Percentiles rank a stretch among this genome's conserved stretches.
These are phyloP conservation scores for Fregata magnificens DNA, from an alignment of 2,113 vertebrate species.

Conservation along the genomic window DNA sequence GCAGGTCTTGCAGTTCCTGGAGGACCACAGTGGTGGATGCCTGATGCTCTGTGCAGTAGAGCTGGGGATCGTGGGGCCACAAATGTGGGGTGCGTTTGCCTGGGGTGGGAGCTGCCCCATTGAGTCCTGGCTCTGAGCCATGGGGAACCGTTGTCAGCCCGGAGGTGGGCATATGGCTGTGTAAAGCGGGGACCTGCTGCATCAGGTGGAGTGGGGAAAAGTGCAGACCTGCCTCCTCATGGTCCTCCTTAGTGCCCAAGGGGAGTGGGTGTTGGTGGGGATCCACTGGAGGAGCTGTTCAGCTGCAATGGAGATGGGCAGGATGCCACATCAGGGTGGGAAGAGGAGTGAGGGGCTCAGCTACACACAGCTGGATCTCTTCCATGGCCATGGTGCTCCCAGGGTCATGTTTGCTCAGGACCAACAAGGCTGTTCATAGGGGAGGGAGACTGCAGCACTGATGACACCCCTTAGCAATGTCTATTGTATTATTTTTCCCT, in stretches of 20 bases:
- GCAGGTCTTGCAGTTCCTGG: rapidly evolving
- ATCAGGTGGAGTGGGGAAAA: neutral
- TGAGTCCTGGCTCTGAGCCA: neutral
- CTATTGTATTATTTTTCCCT: neutral
- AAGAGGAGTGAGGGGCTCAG: rapidly evolving
- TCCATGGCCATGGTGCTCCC: neutral
- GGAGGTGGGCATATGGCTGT: neutral
- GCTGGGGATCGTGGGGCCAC: rapidly evolving
- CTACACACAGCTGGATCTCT: neutral
- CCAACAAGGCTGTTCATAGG: neutral
- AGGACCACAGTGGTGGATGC: neutral
- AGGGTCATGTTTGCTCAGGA: neutral
- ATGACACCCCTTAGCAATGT: neutral
- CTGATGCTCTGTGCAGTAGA: neutral
- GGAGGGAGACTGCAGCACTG: neutral
- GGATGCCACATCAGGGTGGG: neutral
- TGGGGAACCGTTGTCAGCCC: neutral
- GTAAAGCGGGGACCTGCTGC: neutral
- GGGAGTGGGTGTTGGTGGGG: neutral
- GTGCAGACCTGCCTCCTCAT: neutral
- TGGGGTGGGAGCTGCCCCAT: neutral
- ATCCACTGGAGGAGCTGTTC: neutral
- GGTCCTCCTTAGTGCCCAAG: no score
- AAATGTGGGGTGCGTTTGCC: neutral
- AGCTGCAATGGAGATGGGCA: neutral